Evolutionary conservation across 2,888 invertebrate genomes (phyloP), one percentile per base, ranked within the genome.

Genomic region (Selenia dentaria): DNA sequence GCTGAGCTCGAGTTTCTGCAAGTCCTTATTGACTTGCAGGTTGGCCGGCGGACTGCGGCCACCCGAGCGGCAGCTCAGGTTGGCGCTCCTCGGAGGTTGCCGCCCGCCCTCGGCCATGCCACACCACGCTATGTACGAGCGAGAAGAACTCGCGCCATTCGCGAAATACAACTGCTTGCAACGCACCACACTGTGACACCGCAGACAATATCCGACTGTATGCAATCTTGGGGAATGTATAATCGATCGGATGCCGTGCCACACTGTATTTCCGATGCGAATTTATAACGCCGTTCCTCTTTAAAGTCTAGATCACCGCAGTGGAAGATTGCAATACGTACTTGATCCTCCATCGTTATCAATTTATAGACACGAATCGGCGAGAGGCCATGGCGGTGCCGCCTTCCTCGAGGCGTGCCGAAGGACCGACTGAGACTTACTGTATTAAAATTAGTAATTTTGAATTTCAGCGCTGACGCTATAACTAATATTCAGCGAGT

Each of bases 401-500:
- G 80, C 82, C 87, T 82, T 76, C 66, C 82, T 73, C 81, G 71
- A 76, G 69, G 79, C 81, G 81, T 81, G 86, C 79, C 86, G 70
- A 78, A 78, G 75, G 79, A 78, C 75, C 78, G 82, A 90, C 90
- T 90, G 90, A 83, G 80, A 84, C 84, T 74, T 76, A 75, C 80
- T 74, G 83, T 87, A 89, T 85, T 89, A 85, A 88, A 89, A 85
- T 89, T 80, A 83, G 69, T 86, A 86, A 89, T 88, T 89, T 89
- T 86, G 83, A 89, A 85, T 83, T 87, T 84, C 83, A 79, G 73
- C 72, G 74, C 75, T 80, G 84, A 83, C 86, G 85, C 77, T 85
- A 73, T 84, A 85, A 85, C 83, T 88, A 89, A 88, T 88, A 89
- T 87, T 86, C 83, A 85, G 79, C 82, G 69, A 71, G 72, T 82